Evolutionary conservation across 2,888 invertebrate genomes (phyloP).

Genomic region (Ypsolopha scabrella): DNA sequence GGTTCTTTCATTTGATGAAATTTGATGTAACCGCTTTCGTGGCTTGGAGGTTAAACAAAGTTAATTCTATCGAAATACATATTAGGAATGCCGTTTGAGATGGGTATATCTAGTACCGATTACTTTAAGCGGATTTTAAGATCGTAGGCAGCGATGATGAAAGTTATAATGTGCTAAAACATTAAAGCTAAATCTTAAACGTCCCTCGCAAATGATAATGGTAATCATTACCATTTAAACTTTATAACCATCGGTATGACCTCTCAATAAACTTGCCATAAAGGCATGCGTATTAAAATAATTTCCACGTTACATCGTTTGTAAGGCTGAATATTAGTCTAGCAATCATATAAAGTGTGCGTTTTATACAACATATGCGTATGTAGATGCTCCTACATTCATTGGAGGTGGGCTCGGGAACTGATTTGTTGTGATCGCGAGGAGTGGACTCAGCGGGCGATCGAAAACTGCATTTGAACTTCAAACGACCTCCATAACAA

Average conservation of each 20-base stretch:
- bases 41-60: no score
- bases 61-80: no score
- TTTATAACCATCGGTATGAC: not conserved
- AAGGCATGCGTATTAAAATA: not conserved
- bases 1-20: no score
- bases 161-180: no score
- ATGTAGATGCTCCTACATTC: not conserved
- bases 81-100: no score
- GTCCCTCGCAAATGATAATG: not conserved
- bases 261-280: not conserved
- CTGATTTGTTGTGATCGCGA: slow-evolving; percentile 68
- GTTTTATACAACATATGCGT: not conserved
- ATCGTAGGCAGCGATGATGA: no score
- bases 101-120: not conserved
- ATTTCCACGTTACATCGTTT: not conserved
- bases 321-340: not conserved
- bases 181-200: no score
- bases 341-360: not conserved
- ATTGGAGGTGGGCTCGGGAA: slow-evolving; percentile 54
- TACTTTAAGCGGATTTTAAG: not conserved
- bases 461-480: slow-evolving; percentile 57
- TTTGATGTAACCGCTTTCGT: no score
- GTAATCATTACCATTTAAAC: not conserved
- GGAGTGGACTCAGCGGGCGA: slow-evolving; percentile 62
- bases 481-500: slow-evolving; percentile 20